Evolutionary conservation across 2,797 vertebrate species (phyloP).

Genomic region (Neosilurus mollespiculum): DNA sequence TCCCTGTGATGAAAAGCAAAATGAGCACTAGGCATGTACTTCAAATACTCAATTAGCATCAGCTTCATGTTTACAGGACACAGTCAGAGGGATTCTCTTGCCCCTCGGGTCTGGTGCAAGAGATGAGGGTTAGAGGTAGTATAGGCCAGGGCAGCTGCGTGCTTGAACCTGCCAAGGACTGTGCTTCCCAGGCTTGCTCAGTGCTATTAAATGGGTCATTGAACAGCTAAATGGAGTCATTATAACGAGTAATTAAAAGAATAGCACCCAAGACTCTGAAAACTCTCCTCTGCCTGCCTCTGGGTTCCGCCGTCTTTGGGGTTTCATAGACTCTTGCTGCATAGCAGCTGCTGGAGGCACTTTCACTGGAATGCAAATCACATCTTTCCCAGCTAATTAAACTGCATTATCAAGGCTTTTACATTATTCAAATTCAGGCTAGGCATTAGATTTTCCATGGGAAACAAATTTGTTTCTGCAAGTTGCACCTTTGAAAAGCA

Average conservation of each 20-base stretch:
- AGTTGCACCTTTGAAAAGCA: slow-evolving; percentile 13
- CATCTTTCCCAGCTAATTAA: slow-evolving; percentile 70
- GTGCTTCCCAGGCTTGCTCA: slow-evolving; percentile 76
- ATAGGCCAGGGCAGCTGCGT: slow-evolving; percentile 74
- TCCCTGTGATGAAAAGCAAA: slow-evolving; percentile 38
- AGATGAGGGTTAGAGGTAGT: slow-evolving; percentile 52
- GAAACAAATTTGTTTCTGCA: slow-evolving; percentile 66
- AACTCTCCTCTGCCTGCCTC: slow-evolving; percentile 64
- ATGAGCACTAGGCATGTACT: slow-evolving; percentile 34
- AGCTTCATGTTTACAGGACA: slow-evolving; percentile 43
- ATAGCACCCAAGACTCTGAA: slow-evolving; percentile 70
- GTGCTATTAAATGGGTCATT: slow-evolving; percentile 79
- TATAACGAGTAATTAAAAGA: slow-evolving; percentile 84
- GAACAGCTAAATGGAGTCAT: slow-evolving; percentile 83
- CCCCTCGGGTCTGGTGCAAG: slow-evolving; percentile 31
- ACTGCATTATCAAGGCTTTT: slow-evolving; percentile 71
- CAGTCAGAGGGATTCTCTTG: slow-evolving; percentile 32
- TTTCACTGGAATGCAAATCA: slow-evolving; percentile 73
- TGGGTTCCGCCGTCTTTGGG: slow-evolving; percentile 69
- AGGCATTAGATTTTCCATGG: slow-evolving; percentile 66
- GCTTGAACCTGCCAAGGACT: slow-evolving; percentile 78
- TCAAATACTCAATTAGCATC: slow-evolving; percentile 41
- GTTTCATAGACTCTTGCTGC: slow-evolving; percentile 64
- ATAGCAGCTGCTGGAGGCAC: slow-evolving; percentile 72
- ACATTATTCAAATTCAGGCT: slow-evolving; percentile 67